These are phyloP conservation scores for Scortum barcoo DNA, from an alignment of 2,113 vertebrate species.

Conservation along the genomic window DNA sequence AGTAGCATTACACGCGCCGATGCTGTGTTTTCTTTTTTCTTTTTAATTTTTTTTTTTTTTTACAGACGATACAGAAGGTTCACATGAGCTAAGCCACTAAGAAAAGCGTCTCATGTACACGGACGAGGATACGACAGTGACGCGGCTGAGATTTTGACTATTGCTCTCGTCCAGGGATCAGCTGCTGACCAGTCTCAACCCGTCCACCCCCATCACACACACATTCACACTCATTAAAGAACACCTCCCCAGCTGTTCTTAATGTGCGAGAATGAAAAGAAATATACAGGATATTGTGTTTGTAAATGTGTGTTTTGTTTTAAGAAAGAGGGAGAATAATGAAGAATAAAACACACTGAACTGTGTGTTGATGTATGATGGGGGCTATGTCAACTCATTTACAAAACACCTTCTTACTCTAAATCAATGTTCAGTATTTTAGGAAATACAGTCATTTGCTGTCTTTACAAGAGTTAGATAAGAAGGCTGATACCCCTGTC, in stretches of 20 bases:
- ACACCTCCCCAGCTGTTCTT: slow-evolving; percentile 16
- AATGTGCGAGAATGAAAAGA: background rate
- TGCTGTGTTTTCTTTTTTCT: slow-evolving; percentile 32
- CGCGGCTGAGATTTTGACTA: slow-evolving; percentile 32
- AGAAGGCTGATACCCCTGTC: background rate
- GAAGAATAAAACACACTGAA: slow-evolving; percentile 6
- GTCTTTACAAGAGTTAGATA: background rate
- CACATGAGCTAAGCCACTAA: slow-evolving; percentile 74
- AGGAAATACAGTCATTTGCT: background rate
- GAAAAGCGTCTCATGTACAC: slow-evolving; percentile 60
- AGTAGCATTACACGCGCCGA: slow-evolving; percentile 1
- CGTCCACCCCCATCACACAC: background rate
- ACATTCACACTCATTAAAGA: background rate
- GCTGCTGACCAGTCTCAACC: slow-evolving; percentile 12
- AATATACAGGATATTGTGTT: slow-evolving; percentile 5
- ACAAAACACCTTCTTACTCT: slow-evolving; percentile 2
- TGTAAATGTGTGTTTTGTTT: slow-evolving; percentile 30
- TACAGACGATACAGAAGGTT: slow-evolving; percentile 56
- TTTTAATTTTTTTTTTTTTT: background rate
- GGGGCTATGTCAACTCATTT: background rate
- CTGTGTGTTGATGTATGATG: background rate
- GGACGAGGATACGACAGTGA: slow-evolving; percentile 41
- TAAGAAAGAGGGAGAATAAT: background rate
- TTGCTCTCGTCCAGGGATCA: slow-evolving; percentile 47
- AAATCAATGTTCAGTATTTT: background rate